Base-by-base conservation (phyloP, 2,888 invertebrate species). In the Aphrophora alni region DNA sequence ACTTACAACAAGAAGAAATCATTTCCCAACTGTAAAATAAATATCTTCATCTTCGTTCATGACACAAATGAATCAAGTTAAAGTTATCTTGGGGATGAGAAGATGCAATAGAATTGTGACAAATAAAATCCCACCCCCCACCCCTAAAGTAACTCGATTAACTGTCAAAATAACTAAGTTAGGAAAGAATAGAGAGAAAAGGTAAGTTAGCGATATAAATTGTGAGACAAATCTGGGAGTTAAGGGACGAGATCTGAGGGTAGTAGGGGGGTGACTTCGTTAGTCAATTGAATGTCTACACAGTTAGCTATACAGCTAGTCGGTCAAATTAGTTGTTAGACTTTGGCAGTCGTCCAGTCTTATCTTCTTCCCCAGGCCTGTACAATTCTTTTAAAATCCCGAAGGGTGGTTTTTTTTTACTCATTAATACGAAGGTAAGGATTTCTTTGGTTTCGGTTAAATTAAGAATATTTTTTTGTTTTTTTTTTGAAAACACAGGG, bases 171-270 rank as follows among this genome's bases (percentile, higher is more conserved):
- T 77, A 77, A 77, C 77, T 44, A 38, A 77, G 77, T 77, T 77
- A 70, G 70, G 38, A n/a, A 21, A 21, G 75, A 51, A 75, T 38
- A 75, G 75, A 70, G 68, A 26, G 38, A 38, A 70, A 79, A 79
- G 79, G 80, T 80, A 80, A 80, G 74, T 75, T 68, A 72, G 70
- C 70, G 80, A 80, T 80, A 80, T 80, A 80, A 80, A 76, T 80
- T 80, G 80, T 74, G 80, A 75, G 80, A 71, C 75, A 80, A 79
- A 80, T 80, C 80, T 80, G 80, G 44, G 74, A 25, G 74, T 38
- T 38, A 17, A 12, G 74, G 5, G n/a, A n/a, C 33, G 33, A 33
- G 8, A 26, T 72, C 27, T n/a, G 73, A n/a, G 3, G 3, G 27
- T 3, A 8, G 12, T 14, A 38, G 33, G 38, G 74, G 38, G 38